These are phyloP conservation scores for Campaea margaritaria DNA, from an alignment of 2,888 invertebrate genomes.

Conservation along the genomic window DNA sequence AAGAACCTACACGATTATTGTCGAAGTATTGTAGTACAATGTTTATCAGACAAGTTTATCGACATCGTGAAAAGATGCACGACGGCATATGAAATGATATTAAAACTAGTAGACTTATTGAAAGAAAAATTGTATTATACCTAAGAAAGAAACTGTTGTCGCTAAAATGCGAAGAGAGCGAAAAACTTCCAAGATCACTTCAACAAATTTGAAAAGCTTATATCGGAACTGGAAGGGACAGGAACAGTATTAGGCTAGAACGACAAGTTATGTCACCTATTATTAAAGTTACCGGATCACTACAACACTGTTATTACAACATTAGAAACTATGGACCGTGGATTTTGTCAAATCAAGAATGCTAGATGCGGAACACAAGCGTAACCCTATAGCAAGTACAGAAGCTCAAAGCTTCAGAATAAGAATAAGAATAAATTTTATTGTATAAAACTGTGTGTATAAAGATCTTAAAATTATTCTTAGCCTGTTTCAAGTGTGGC, in stretches of 20 bases:
- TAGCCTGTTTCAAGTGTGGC: conserved; percentile 8
- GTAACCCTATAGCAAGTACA: neutral
- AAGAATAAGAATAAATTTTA: no score
- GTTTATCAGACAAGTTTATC: conserved; percentile 27
- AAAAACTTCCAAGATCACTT: conserved; percentile 16
- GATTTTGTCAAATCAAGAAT: conserved; percentile 15
- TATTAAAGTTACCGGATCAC: conserved; percentile 14
- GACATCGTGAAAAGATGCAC: conserved; percentile 26
- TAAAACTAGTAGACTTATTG: conserved; percentile 23
- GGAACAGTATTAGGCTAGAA: conserved; percentile 16
- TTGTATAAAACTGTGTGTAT: no score
- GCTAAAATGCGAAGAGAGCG: neutral
- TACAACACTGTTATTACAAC: conserved; percentile 22
- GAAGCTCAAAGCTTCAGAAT: neutral
- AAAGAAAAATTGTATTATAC: conserved; percentile 36
- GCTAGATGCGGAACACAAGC: conserved; percentile 10
- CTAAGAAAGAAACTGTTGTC: conserved; percentile 23
- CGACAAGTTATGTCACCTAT: conserved; percentile 27
- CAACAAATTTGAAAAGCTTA: conserved; percentile 22
- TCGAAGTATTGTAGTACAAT: conserved; percentile 24
- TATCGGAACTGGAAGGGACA: conserved; percentile 19
- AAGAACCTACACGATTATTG: no score
- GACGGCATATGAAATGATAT: conserved; percentile 31
- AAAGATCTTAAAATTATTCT: no score
- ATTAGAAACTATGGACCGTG: conserved; percentile 6